Percentiles rank a stretch among this genome's conserved stretches.
Conservation (phyloP, 30 jellyfish, hydroid and myxozoan species). For the Aurelia sp. region DNA sequence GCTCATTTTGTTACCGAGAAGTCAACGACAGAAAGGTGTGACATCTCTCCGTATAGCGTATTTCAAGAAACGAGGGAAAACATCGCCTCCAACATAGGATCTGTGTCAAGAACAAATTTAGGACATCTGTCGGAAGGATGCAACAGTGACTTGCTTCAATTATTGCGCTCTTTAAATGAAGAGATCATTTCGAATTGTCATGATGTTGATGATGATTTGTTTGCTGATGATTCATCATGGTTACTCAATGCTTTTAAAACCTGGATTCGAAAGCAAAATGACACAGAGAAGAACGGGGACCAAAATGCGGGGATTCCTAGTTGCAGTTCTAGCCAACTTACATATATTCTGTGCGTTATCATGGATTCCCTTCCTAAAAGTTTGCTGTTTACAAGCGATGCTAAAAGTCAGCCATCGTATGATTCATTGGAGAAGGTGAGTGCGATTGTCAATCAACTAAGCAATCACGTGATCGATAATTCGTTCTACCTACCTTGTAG, state of each 20-base stretch:
- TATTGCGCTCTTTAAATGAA: conserved; percentile 24
- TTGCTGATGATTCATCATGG: conserved; percentile 16
- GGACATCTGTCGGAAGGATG: not conserved
- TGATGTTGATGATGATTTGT: not conserved
- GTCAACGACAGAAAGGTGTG: too few relatives aligned
- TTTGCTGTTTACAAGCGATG: conserved; percentile 12
- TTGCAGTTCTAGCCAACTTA: not conserved
- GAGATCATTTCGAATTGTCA: not conserved
- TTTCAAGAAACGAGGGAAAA: too few relatives aligned
- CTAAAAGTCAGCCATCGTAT: not conserved
- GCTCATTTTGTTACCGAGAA: too few relatives aligned
- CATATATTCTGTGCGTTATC: not conserved
- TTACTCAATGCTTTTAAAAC: conserved; percentile 15
- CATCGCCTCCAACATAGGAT: too few relatives aligned
- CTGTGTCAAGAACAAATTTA: too few relatives aligned
- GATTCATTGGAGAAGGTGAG: not conserved
- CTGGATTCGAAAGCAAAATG: not conserved
- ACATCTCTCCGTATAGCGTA: too few relatives aligned
- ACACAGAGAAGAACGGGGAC: not conserved
- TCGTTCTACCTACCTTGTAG: conserved; percentile 21
- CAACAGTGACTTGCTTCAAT: conserved; percentile 15
- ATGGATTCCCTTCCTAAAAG: conserved; percentile 39
- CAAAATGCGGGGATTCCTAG: not conserved
- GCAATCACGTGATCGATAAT: not conserved
- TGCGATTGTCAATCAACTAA: conserved; percentile 10